Percentiles rank a stretch among this genome's conserved stretches.
Conservation (phyloP, 2,888 invertebrate genomes). For the Heteromyza rotundicornis region DNA sequence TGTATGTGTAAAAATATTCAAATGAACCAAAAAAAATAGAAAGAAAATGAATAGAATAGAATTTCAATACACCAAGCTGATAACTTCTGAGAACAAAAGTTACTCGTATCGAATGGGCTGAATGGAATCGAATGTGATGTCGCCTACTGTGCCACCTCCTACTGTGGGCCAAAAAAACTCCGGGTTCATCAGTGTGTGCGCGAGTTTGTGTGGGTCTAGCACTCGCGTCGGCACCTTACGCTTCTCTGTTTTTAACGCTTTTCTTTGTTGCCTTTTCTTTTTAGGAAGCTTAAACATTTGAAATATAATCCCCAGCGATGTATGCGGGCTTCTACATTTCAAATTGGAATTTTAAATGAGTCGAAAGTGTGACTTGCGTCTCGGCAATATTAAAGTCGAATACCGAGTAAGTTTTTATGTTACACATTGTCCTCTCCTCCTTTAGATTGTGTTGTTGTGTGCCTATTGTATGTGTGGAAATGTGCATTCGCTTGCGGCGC, state of each 20-base stretch:
- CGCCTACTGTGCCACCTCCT: neutral
- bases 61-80: neutral
- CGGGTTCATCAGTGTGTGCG: neutral
- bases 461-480: no score
- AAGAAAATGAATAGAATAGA: no score
- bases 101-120: neutral
- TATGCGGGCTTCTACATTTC: neutral
- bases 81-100: neutral
- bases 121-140: neutral
- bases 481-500: no score
- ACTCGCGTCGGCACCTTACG: neutral
- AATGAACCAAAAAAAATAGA: neutral
- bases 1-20: neutral
- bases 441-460: neutral
- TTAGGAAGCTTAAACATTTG: neutral
- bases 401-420: neutral
- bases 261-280: neutral
- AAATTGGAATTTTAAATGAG: neutral
- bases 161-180: neutral
- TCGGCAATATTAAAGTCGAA: neutral
- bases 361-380: neutral
- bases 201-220: neutral
- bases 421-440: neutral
- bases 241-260: neutral
- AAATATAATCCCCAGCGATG: neutral